Percentiles rank a stretch among this genome's conserved stretches.
These are phyloP conservation scores for Alces alces DNA, from an alignment of 2,113 vertebrate species.

Conservation along the genomic window DNA sequence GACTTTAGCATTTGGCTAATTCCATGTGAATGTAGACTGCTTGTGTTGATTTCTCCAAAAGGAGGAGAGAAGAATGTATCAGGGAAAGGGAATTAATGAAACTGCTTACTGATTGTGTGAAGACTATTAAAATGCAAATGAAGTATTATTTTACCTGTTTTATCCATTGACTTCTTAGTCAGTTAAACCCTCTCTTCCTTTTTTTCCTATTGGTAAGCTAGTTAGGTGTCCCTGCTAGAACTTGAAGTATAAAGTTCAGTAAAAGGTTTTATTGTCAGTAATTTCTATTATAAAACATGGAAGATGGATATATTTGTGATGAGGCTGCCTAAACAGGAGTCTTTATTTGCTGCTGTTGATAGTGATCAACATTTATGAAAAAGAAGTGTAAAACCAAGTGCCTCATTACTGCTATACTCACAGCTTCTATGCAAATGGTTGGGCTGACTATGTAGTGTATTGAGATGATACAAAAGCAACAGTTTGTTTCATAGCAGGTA, in stretches of 20 bases:
- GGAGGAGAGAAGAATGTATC: not conserved
- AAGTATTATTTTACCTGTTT: not conserved
- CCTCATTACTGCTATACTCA: rapidly evolving
- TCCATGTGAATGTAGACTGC: rapidly evolving
- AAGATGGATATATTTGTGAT: not conserved
- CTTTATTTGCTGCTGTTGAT: not conserved
- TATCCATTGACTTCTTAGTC: not conserved
- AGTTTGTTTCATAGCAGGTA: not conserved
- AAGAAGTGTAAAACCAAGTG: not conserved
- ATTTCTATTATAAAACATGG: not conserved
- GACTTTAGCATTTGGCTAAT: not conserved
- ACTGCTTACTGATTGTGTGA: not conserved
- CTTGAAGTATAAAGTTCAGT: not conserved
- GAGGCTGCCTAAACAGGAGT: not conserved
- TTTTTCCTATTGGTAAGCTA: not conserved
- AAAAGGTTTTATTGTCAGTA: not conserved
- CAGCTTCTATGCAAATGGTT: not conserved
- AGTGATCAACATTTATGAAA: not conserved
- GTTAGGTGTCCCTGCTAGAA: not conserved
- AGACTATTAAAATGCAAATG: not conserved
- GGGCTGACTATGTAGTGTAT: not conserved
- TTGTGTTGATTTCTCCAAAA: not conserved
- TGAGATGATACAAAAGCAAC: not conserved
- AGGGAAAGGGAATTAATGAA: not conserved
- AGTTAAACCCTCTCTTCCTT: not conserved